Evolutionary conservation across 2,113 vertebrate genomes (phyloP).

Genomic region (Pitta sordida): DNA sequence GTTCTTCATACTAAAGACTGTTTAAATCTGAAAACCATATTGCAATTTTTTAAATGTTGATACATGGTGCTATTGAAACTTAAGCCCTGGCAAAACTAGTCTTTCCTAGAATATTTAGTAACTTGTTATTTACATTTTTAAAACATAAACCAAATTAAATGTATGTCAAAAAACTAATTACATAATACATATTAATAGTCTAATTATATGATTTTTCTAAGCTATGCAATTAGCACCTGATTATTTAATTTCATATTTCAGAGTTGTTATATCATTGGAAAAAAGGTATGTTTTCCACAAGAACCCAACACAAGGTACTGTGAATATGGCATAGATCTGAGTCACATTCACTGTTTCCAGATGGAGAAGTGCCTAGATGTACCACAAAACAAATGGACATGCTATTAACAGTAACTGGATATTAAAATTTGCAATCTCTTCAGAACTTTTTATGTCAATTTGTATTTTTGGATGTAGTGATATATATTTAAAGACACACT

Average conservation of each 20-base stretch:
- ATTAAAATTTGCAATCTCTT: constrained; percentile 3
- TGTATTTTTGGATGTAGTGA: neutral
- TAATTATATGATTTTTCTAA: constrained; percentile 6
- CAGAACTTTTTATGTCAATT: neutral
- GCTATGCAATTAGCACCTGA: constrained; percentile 10
- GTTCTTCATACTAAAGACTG: neutral
- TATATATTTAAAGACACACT: neutral
- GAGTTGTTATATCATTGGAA: neutral
- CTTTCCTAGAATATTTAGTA: neutral
- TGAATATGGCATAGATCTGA: neutral
- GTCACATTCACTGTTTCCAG: neutral
- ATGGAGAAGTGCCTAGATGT: neutral
- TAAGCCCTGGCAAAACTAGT: neutral
- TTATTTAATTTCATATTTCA: constrained; percentile 15
- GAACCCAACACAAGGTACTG: neutral
- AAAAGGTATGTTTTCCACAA: neutral
- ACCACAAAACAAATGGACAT: neutral
- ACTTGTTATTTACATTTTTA: constrained; percentile 25
- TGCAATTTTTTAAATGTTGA: neutral
- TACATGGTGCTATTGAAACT: neutral
- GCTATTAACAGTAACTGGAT: constrained; percentile 1
- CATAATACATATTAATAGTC: neutral
- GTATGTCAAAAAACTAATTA: constrained; percentile 19
- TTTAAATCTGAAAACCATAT: too few relatives aligned
- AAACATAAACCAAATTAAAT: constrained; percentile 33